phyloP scores from a whole-genome alignment of 2,113 vertebrate species.

The Sinocyclocheilus anshuiensis region DNA sequence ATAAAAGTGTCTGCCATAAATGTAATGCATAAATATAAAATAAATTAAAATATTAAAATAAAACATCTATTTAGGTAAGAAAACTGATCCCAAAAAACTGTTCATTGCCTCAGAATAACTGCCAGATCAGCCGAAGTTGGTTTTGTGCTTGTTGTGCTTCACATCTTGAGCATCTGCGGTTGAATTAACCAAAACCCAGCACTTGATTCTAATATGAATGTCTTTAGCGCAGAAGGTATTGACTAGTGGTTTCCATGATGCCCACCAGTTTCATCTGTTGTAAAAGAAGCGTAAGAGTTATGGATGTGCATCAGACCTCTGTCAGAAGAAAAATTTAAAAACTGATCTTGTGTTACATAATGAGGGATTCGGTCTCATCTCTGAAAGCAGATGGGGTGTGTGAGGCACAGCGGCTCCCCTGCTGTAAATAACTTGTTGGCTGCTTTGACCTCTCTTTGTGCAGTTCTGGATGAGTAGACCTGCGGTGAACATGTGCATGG shows the following conservation, averaged over 20 bases:
- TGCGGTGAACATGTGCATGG: constrained; percentile 61
- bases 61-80: neutral
- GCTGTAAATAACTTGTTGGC: constrained; percentile 66
- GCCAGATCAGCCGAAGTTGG: neutral
- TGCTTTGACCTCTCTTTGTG: constrained; percentile 66
- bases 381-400: constrained; percentile 60
- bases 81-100: neutral
- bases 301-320: neutral
- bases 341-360: neutral
- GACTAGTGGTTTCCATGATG: neutral
- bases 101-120: neutral
- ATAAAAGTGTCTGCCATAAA: neutral
- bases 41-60: too few species aligned
- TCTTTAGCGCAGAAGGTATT: neutral
- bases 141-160: too few species aligned
- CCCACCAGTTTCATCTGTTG: neutral
- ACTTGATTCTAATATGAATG: neutral
- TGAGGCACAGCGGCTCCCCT: constrained; percentile 36
- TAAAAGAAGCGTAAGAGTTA: neutral
- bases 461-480: constrained; percentile 54
- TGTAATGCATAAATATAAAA: neutral
- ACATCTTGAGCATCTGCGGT: neutral
- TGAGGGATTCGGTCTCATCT: constrained; percentile 5
- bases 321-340: neutral
- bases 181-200: neutral